Conservation (phyloP, 2,797 vertebrate genomes). For the Siniperca scherzeri region DNA sequence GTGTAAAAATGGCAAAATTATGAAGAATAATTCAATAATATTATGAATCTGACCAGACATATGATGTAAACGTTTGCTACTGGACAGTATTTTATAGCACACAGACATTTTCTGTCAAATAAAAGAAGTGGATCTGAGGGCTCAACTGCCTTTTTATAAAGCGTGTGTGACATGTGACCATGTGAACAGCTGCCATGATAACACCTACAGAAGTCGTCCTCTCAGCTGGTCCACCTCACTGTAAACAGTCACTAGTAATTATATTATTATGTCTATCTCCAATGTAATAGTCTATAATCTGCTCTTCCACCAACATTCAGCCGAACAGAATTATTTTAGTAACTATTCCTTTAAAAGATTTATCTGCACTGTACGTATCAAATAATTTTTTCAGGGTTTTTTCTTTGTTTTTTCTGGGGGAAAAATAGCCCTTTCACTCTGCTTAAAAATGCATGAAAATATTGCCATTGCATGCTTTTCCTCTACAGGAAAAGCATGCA, state of each 20-base stretch:
- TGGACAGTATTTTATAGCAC: not conserved
- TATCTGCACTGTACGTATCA: not conserved
- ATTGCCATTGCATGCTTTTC: not conserved
- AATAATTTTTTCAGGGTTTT: not conserved
- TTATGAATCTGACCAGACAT: not conserved
- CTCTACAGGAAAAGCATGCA: no score
- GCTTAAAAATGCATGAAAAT: slow-evolving; percentile 33
- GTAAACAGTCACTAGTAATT: not conserved
- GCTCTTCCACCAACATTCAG: no score
- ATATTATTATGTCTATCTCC: not conserved
- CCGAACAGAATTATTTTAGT: no score
- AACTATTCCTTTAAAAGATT: not conserved
- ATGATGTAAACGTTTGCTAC: not conserved
- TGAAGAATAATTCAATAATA: no score
- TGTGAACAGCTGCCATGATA: not conserved
- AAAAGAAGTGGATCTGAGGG: not conserved
- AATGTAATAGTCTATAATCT: not conserved
- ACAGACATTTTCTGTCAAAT: no score
- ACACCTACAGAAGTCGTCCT: not conserved
- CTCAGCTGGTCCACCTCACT: not conserved
- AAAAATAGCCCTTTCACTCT: slow-evolving; percentile 7
- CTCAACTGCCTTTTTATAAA: not conserved
- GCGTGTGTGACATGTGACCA: not conserved
- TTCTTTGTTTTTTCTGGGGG: not conserved
- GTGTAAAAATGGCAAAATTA: no score